Base-by-base conservation (phyloP, 2,888 invertebrate genomes). In the Aporophyla nigra region DNA sequence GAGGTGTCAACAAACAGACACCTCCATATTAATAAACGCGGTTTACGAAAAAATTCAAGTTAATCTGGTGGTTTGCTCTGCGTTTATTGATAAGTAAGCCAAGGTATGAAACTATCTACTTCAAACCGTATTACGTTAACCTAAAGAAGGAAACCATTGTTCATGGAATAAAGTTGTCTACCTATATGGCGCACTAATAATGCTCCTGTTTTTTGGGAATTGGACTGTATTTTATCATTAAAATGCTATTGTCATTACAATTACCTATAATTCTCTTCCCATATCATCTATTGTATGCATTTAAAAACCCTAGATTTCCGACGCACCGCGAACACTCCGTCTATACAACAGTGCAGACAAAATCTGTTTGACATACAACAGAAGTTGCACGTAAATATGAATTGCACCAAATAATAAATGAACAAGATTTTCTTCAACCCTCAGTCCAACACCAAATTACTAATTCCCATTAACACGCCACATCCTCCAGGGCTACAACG, bases 391-490 rank as follows among this genome's bases (percentile, higher is more conserved):
- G 40, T 40, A 7, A 43, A 46, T 58, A n/a, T n/a, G 27, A 33
- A 14, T 6, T 68, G 12, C n/a, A 40, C 24, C 66, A 40, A 62
- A 14, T 24, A 61, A 63, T 51, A 56, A 46, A 16, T 24, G n/a
- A 59, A 3, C 33, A 16, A 65, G 9, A n/a, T 54, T 46, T 59
- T 65, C 53, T 67, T 51, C 2, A 40, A 70, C 46, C 67, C 24
- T 49, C 61, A 61, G 21, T n/a, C 7, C 59, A 65, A 21, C 59
- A 65, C 58, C 46, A 14, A 54, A 43, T 71, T 56, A 51, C 43
- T 78, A 53, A 83, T 86, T 65, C 69, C 33, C 58, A 72, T 71
- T 40, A 78, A 54, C 70, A 49, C 43, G 33, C 58, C 27, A 2
- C 43, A 21, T 24, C 80, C 65, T 19, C 1, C 1, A 61, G 27